phyloP scores from a whole-genome alignment of 2,888 invertebrate species.

The Cheilosia scutellata region DNA sequence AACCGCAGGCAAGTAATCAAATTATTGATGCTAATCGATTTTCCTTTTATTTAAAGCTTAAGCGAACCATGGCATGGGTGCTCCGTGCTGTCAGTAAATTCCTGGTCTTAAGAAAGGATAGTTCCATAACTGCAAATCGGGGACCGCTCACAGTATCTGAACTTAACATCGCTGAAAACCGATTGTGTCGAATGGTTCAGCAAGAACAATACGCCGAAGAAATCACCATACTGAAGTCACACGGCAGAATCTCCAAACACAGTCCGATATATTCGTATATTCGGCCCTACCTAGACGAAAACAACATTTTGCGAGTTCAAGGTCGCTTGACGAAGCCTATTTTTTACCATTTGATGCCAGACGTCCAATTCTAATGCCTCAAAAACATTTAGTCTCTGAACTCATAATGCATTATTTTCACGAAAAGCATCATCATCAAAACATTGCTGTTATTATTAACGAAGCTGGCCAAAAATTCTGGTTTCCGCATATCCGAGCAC shows the following conservation, averaged over 20 bases:
- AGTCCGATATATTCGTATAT: constrained; percentile 22
- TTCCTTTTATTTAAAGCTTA: constrained; percentile 49
- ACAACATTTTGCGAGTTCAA: constrained; percentile 34
- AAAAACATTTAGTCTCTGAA: too few species aligned
- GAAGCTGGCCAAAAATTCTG: too few species aligned
- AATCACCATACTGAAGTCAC: constrained; percentile 3
- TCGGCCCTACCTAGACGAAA: constrained; percentile 30
- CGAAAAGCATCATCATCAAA: too few species aligned
- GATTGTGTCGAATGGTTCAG: constrained; percentile 26
- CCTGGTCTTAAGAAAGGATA: too few species aligned
- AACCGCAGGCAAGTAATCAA: neutral
- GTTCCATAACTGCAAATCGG: too few species aligned
- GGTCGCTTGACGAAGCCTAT: constrained; percentile 52
- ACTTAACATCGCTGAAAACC: too few species aligned
- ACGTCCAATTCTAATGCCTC: too few species aligned
- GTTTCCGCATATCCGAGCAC: too few species aligned
- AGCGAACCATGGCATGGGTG: constrained; percentile 27
- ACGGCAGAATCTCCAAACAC: constrained; percentile 16
- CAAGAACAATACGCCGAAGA: constrained; percentile 4
- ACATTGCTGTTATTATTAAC: too few species aligned
- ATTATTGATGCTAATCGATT: constrained; percentile 39
- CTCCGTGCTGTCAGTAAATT: too few species aligned
- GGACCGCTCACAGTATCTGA: too few species aligned
- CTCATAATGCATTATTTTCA: too few species aligned
- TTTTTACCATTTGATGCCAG: constrained; percentile 39